A percentile compares a stretch with the other conserved stretches of the same genome.
Conservation (phyloP, 2,797 vertebrate species). For the Paguma larvata region DNA sequence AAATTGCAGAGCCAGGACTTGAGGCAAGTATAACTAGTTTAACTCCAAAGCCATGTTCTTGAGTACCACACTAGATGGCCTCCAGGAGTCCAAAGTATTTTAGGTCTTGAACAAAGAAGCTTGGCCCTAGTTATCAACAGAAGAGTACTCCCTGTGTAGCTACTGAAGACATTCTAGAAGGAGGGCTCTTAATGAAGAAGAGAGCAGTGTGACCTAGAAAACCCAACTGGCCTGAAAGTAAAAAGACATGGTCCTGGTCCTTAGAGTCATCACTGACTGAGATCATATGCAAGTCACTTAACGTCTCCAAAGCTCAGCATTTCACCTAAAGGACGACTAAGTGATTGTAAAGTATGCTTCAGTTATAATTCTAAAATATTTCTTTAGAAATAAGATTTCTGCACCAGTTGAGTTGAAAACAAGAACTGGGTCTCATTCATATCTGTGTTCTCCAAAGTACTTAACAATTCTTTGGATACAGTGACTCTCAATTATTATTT, state of each 20-base stretch:
- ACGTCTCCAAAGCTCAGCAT: background rate
- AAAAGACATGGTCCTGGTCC: background rate
- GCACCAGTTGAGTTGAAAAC: background rate
- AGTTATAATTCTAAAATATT: background rate
- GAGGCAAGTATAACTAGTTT: background rate
- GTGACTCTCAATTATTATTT: slow-evolving; percentile 7
- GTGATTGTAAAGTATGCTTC: background rate
- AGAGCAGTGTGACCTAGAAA: background rate
- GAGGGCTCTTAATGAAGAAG: background rate
- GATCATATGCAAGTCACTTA: background rate
- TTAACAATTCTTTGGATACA: background rate
- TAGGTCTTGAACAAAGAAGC: background rate
- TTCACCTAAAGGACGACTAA: background rate
- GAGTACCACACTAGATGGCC: background rate
- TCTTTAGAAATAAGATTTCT: background rate
- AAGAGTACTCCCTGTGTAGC: background rate
- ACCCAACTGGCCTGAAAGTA: background rate
- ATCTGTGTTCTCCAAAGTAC: background rate
- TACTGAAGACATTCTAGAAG: background rate
- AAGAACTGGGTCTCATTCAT: background rate
- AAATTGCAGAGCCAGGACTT: background rate
- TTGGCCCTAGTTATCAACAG: background rate
- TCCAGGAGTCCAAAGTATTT: background rate
- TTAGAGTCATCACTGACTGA: background rate
- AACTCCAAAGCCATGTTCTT: background rate